Evolutionary conservation across 2,113 vertebrate genomes (phyloP).

Genomic region (Cervus canadensis): DNA sequence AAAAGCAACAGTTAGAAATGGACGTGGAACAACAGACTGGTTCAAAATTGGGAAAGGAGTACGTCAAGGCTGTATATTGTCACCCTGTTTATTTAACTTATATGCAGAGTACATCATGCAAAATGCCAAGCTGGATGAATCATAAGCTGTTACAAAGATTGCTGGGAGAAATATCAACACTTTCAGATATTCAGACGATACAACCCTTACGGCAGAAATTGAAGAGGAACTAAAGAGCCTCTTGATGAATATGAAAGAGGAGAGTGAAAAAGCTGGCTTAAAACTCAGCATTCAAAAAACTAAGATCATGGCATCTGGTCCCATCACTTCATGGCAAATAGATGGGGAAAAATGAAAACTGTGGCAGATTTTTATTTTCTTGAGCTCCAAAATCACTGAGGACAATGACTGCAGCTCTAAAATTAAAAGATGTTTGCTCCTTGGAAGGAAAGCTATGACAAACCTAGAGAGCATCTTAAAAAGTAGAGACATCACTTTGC

Average conservation of each 20-base stretch:
- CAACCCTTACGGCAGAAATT: neutral
- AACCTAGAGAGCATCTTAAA: neutral
- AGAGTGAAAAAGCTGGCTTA: neutral
- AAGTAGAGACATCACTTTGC: neutral
- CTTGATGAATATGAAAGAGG: neutral
- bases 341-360: neutral
- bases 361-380: neutral
- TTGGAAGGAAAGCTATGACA: neutral
- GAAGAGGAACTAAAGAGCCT: neutral
- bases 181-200: neutral
- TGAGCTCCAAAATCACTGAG: neutral
- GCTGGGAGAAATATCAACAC: neutral
- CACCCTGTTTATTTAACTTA: neutral
- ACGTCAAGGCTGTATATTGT: neutral
- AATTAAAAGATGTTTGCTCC: neutral
- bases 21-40: neutral
- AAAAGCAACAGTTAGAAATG: neutral
- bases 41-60: neutral
- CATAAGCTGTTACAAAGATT: neutral
- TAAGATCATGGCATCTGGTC: neutral
- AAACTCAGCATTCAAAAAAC: neutral
- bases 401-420: neutral
- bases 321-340: neutral
- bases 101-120: neutral
- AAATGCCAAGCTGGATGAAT: neutral